phyloP scores from a whole-genome alignment of 2,888 invertebrate genomes.

The Cremastinae sp. region DNA sequence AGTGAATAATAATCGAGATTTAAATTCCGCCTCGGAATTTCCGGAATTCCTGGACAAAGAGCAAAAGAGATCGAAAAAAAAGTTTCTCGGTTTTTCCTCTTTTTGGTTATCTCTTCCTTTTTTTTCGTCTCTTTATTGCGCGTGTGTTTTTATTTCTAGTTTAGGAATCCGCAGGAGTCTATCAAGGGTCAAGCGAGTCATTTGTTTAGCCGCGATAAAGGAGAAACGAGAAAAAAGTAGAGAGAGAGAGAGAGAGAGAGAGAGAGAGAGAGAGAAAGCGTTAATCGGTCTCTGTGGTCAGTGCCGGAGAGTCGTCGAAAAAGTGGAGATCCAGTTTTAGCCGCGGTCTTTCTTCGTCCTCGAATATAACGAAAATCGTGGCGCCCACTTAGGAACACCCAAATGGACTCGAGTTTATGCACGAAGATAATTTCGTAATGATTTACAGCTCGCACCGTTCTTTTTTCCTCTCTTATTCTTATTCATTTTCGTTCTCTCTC shows the following conservation, averaged over 20 bases:
- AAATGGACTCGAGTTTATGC: conserved; percentile 72
- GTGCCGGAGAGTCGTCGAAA: conserved; percentile 1
- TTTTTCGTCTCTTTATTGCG: conserved; percentile 35
- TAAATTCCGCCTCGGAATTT: conserved; percentile 38
- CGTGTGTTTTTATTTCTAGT: conserved; percentile 35
- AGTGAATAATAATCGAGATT: neutral
- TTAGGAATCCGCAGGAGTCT: conserved; percentile 51
- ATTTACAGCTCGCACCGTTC: conserved; percentile 64
- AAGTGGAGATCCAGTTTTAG: conserved; percentile 36
- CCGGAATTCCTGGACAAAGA: conserved; percentile 34
- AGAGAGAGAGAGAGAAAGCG: conserved; percentile 7
- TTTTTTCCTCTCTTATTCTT: neutral
- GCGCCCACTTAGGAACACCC: conserved; percentile 71
- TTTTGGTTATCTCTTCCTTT: neutral
- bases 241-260: conserved; percentile 8
- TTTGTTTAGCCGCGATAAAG: conserved; percentile 59
- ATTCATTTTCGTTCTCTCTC: too few species aligned
- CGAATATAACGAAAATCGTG: conserved; percentile 61
- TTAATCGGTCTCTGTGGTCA: conserved; percentile 27
- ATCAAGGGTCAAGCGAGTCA: conserved; percentile 59
- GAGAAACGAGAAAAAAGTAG: too few species aligned
- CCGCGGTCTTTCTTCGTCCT: conserved; percentile 39
- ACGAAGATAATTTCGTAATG: conserved; percentile 73
- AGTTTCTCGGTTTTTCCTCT: neutral
- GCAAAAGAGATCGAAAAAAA: neutral